A percentile compares a stretch with the other conserved stretches of the same genome.
Conservation (phyloP, 2,797 vertebrate genomes). For the Enoplosus armatus region DNA sequence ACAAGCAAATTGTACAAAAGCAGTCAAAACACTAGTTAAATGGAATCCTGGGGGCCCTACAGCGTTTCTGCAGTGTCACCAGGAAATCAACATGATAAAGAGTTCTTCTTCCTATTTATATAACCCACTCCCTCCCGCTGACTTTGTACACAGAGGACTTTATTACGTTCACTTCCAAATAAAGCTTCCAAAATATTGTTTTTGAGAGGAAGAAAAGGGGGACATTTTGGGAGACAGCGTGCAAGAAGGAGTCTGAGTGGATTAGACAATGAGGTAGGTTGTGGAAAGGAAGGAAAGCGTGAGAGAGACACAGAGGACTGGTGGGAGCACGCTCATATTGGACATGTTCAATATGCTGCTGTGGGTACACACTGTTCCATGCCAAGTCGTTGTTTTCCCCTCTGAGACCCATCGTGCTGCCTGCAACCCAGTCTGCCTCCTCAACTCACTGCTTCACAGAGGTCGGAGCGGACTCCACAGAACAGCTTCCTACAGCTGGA, state of each 20-base stretch:
- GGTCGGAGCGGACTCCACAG: slow-evolving; percentile 67
- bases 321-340: slow-evolving; percentile 40
- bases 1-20: not conserved
- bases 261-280: slow-evolving; percentile 17
- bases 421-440: slow-evolving; percentile 56
- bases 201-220: slow-evolving; percentile 18
- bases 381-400: slow-evolving; percentile 70
- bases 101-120: slow-evolving; percentile 22
- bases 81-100: slow-evolving; percentile 49
- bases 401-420: slow-evolving; percentile 49
- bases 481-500: slow-evolving; percentile 35
- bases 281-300: slow-evolving; percentile 1
- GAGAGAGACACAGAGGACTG: slow-evolving; percentile 24
- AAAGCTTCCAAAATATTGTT: slow-evolving; percentile 26
- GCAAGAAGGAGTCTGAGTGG: slow-evolving; percentile 6
- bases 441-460: slow-evolving; percentile 67
- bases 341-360: slow-evolving; percentile 59
- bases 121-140: slow-evolving; percentile 23
- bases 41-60: slow-evolving; percentile 6
- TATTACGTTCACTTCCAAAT: slow-evolving; percentile 25
- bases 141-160: slow-evolving; percentile 24
- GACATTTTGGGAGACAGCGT: not conserved
- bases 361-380: slow-evolving; percentile 54
- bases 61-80: slow-evolving; percentile 44
- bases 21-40: slow-evolving; percentile 9